These are phyloP conservation scores for Pseudanteris insignis DNA, from an alignment of 2,888 invertebrate species.

Conservation along the genomic window DNA sequence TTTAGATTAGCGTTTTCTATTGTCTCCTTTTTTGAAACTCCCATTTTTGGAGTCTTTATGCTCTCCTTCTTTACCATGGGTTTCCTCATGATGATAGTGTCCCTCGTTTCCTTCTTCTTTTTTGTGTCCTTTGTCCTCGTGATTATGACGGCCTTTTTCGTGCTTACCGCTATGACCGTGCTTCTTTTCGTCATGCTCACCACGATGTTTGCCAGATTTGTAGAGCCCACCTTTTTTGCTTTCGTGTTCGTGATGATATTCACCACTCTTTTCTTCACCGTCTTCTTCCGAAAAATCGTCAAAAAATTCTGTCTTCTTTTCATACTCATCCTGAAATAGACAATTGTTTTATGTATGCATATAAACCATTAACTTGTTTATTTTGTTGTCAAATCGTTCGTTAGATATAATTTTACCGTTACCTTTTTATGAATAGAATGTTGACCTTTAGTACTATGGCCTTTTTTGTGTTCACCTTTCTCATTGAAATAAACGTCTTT, in stretches of 20 bases:
- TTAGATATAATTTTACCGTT: no score
- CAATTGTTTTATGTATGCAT: no score
- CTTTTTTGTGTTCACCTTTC: constrained; percentile 65
- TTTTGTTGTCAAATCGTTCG: neutral
- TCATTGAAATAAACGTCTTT: constrained; percentile 64
- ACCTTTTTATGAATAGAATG: constrained; percentile 67
- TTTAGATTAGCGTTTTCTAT: constrained; percentile 50
- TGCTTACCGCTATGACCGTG: constrained; percentile 71
- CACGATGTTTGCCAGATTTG: constrained; percentile 69
- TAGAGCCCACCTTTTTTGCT: constrained; percentile 71
- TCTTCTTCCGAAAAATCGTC: constrained; percentile 78
- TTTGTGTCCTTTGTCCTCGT: constrained; percentile 72
- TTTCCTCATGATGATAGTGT: constrained; percentile 68
- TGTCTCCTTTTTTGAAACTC: constrained; percentile 69
- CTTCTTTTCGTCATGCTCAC: constrained; percentile 67
- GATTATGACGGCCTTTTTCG: constrained; percentile 69
- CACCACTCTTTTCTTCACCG: constrained; percentile 75
- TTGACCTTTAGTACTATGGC: constrained; percentile 67
- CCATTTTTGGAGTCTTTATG: constrained; percentile 70
- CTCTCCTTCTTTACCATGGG: constrained; percentile 67
- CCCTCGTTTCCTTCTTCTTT: constrained; percentile 69
- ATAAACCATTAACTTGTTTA: neutral
- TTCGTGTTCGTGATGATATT: constrained; percentile 69
- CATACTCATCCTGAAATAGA: constrained; percentile 72
- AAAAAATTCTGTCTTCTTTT: constrained; percentile 80